phyloP scores from a whole-genome alignment of 2,888 invertebrate species.

The Acheta domesticus region DNA sequence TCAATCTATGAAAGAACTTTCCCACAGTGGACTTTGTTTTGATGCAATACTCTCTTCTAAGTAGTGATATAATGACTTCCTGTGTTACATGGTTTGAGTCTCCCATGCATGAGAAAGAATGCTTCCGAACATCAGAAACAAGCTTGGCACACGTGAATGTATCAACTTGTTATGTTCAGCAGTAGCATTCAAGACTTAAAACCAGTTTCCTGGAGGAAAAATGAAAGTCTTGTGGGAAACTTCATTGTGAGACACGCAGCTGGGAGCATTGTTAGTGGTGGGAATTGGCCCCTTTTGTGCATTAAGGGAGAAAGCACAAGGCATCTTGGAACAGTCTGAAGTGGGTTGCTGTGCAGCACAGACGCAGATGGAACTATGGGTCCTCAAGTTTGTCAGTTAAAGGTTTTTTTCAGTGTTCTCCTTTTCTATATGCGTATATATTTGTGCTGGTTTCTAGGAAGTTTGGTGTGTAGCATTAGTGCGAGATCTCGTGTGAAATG shows the following conservation, averaged over 20 bases:
- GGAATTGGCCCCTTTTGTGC: not conserved
- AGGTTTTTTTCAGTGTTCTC: not conserved
- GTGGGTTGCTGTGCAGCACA: not conserved
- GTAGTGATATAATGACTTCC: not conserved
- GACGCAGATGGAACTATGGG: not conserved
- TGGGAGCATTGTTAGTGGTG: not conserved
- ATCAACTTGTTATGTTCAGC: not conserved
- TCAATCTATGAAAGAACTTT: no score
- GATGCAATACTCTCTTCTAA: not conserved
- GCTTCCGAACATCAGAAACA: not conserved
- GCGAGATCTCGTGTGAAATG: no score
- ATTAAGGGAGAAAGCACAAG: not conserved
- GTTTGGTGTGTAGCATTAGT: no score
- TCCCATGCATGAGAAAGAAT: conserved; percentile 5
- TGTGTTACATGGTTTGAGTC: not conserved
- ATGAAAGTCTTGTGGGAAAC: conserved; percentile 6
- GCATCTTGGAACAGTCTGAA: not conserved
- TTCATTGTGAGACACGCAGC: not conserved
- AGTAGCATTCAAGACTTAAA: not conserved
- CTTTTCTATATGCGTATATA: not conserved
- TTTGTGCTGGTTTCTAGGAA: not conserved
- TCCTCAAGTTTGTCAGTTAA: conserved; percentile 7
- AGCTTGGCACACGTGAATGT: not conserved
- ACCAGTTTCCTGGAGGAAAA: not conserved
- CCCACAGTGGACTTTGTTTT: not conserved